phyloP scores from a whole-genome alignment of 2,797 vertebrate species.

The Catostomus latipinnis region DNA sequence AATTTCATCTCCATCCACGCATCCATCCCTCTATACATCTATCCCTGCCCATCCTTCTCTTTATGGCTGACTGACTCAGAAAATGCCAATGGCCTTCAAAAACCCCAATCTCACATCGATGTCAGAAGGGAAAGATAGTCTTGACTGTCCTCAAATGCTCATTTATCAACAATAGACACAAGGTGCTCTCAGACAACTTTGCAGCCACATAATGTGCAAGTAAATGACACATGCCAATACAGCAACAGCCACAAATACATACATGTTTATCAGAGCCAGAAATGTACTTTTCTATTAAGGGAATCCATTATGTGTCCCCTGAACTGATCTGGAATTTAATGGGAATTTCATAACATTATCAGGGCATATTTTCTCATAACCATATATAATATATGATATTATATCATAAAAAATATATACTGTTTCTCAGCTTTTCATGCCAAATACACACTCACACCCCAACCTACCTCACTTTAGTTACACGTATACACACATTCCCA shows the following conservation, averaged over 20 bases:
- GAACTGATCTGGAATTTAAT: not conserved
- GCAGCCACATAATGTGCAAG: not conserved
- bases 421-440: no score
- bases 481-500: not conserved
- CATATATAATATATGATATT: no score
- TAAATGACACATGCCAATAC: constrained; percentile 32
- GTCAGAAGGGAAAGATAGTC: not conserved
- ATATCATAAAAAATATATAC: no score
- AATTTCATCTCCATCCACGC: constrained; percentile 13
- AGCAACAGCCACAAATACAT: constrained; percentile 7
- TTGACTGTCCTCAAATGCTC: constrained; percentile 15
- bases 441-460: no score
- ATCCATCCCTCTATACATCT: constrained; percentile 26
- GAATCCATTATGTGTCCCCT: not conserved
- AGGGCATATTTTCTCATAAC: no score
- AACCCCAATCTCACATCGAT: not conserved
- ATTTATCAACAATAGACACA: constrained; percentile 13
- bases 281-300: not conserved
- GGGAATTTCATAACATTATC: no score
- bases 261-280: not conserved
- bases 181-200: not conserved
- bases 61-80: not conserved
- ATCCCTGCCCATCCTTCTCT: not conserved
- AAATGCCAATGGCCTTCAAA: constrained; percentile 13
- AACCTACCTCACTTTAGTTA: not conserved